Evolutionary conservation across 2,888 invertebrate species (phyloP), one percentile per base, ranked within the genome.

Genomic region (Agrenia bidenticulata): DNA sequence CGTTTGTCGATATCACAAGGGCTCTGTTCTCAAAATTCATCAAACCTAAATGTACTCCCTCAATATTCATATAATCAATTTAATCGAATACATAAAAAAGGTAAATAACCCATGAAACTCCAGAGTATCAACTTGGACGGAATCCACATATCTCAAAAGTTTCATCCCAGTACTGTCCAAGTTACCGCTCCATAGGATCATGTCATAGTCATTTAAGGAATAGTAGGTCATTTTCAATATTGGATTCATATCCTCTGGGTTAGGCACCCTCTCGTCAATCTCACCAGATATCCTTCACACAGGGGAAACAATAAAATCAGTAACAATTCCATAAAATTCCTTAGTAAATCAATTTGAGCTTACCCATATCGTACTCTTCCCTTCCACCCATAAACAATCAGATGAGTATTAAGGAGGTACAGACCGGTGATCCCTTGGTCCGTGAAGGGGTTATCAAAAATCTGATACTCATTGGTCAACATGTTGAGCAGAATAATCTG

Each of bases 401-500:
- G 84, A 76, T 85, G 86, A 57, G 87, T 85, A 78, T 89, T 88
- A 56, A 88, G 81, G 55, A 90, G 80, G 76, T 81, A 83, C 0
- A 89, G 83, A 0, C 89, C 89, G 26, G 82, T 83, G 0, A 91
- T 86, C 73, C 83, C 83, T 69, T 84, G 84, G 58, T 89, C 88
- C 13, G 87, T 84, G 19, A 94, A 82, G 0, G 93, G 93, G 78
- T 94, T 93, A 50, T 92, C 89, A 61, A 96, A 87, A 0, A 90
- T 85, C 13, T 90, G 85, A 77, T 90, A 93, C 81, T 98, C 97
- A 78, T 95, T 96, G 1, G 96, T 95, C 64, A 96, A 83, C 84
- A 94, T 92, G 78, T 95, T 94, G 21, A 96, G 83, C 2, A 97
- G 84, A 72, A 96, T 89, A 0, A 91, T 90, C 88, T 89, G 94